phyloP scores from a whole-genome alignment of 2,888 invertebrate species.

The Drosophila peninsularis region DNA sequence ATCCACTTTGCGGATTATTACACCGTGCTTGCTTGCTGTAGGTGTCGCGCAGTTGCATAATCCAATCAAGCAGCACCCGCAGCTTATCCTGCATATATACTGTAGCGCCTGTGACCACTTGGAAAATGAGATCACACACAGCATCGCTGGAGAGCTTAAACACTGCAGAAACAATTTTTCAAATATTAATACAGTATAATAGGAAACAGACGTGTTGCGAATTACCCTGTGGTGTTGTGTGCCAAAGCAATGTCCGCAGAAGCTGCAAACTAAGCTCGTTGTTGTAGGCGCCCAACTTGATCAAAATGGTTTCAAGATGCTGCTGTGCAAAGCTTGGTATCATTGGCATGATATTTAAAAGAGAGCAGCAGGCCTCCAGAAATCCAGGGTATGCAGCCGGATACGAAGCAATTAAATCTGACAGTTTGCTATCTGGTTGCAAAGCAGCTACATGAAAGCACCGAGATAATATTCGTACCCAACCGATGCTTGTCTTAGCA shows the following conservation, averaged over 20 bases:
- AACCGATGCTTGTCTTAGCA: slow-evolving; percentile 89
- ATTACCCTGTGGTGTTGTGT: slow-evolving; percentile 85
- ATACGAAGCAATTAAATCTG: slow-evolving; percentile 86
- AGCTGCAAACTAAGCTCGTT: slow-evolving; percentile 87
- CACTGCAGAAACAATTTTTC: slow-evolving; percentile 56
- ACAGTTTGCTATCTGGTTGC: slow-evolving; percentile 82
- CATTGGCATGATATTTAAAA: slow-evolving; percentile 89
- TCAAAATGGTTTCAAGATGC: slow-evolving; percentile 89
- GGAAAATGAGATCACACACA: slow-evolving; percentile 92
- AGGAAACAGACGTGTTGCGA: background rate
- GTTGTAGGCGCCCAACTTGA: slow-evolving; percentile 89
- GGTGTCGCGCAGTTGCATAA: slow-evolving; percentile 84
- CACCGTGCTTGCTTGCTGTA: slow-evolving; percentile 81
- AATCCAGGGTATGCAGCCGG: slow-evolving; percentile 89
- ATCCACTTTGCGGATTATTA: slow-evolving; percentile 85
- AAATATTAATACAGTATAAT: background rate
- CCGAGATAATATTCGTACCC: slow-evolving; percentile 92
- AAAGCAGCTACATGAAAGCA: slow-evolving; percentile 87
- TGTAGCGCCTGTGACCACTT: slow-evolving; percentile 87
- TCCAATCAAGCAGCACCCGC: slow-evolving; percentile 90
- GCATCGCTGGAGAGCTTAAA: slow-evolving; percentile 85
- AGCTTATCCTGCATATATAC: slow-evolving; percentile 87
- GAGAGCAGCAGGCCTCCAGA: slow-evolving; percentile 89
- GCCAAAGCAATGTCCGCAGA: slow-evolving; percentile 87
- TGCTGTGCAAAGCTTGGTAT: slow-evolving; percentile 86